Evolutionary conservation across 2,113 vertebrate species (phyloP), one percentile per base, ranked within the genome.

Genomic region (Labeo catla): DNA sequence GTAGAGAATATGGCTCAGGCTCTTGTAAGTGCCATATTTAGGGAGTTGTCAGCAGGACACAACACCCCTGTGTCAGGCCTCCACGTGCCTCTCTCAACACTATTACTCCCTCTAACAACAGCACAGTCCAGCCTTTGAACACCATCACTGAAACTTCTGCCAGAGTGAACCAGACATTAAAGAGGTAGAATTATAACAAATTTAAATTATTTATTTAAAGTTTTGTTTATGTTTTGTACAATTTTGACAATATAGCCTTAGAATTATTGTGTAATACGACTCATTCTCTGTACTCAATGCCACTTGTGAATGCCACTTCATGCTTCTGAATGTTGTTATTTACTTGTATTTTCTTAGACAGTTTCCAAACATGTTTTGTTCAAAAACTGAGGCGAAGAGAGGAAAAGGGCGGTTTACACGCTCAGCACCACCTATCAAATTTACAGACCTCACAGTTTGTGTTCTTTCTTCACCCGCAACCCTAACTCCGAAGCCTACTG

Each of bases 1-100:
- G 43, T 49, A 74, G 43, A 74, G 9, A 74, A 15, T 45, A 72
- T 74, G 72, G 72, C 72, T 74, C 72, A 73, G 70, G 70, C 43
- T 45, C 39, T 73, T 45, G 39, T 73, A 45, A 73, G 39, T 45
- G 43, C 70, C 70, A 73, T 73, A 39, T 73, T 39, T 47, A 47
- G 70, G 70, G 70, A 73, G 70, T 47, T 73, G 39, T 47, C 70
- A 47, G 19, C 19, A n/a, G 70, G 43, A n/a, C 19, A 11, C 70
- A 73, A 47, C 39, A 73, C 39, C 70, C 16, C 70, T 47, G 68
- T 47, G 21, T 73, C 19, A 45, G 68, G 34, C 7, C 68, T 43
- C 66, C 66, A 68, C 6, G 28, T 39, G 11, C 5, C 23, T 68
- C 28, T 16, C 34, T 70, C 34, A 70, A 16, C 66, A 19, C 5